phyloP scores from a whole-genome alignment of 2,888 invertebrate species.

The Caenorhabditis becei region DNA sequence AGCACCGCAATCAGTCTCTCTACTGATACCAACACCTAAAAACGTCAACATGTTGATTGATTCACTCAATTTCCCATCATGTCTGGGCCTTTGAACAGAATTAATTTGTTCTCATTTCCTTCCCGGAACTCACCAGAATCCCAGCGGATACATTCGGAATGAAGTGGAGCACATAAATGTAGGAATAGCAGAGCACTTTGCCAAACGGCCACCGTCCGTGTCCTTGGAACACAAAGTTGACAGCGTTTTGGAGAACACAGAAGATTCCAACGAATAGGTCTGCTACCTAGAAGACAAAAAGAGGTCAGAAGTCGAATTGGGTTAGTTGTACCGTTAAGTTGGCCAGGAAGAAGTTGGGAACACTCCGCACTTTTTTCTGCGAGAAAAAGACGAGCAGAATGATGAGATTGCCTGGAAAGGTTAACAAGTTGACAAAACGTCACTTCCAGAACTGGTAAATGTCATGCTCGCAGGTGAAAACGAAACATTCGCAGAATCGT shows the following conservation, averaged over 20 bases:
- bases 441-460: neutral
- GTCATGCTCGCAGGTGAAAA: constrained; percentile 6
- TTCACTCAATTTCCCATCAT: neutral
- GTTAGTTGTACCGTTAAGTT: constrained; percentile 88
- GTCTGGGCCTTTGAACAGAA: neutral
- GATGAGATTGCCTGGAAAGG: constrained; percentile 89
- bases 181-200: constrained; percentile 92
- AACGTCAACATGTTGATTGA: constrained; percentile 32
- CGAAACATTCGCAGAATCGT: neutral
- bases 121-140: constrained; percentile 86
- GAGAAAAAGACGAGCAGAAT: constrained; percentile 91
- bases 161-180: constrained; percentile 91
- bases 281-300: constrained; percentile 84
- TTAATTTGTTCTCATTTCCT: neutral
- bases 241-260: constrained; percentile 92
- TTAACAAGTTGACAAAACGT: neutral
- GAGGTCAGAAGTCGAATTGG: neutral
- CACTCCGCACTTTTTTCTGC: constrained; percentile 89
- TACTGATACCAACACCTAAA: constrained; percentile 79
- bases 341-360: constrained; percentile 93
- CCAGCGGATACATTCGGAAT: constrained; percentile 92
- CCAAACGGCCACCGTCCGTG: constrained; percentile 81
- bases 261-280: constrained; percentile 93
- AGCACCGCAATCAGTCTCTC: constrained; percentile 79
- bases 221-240: constrained; percentile 82